Base-by-base conservation (phyloP, 2,888 invertebrate species). In the Xanthorhoe designata region DNA sequence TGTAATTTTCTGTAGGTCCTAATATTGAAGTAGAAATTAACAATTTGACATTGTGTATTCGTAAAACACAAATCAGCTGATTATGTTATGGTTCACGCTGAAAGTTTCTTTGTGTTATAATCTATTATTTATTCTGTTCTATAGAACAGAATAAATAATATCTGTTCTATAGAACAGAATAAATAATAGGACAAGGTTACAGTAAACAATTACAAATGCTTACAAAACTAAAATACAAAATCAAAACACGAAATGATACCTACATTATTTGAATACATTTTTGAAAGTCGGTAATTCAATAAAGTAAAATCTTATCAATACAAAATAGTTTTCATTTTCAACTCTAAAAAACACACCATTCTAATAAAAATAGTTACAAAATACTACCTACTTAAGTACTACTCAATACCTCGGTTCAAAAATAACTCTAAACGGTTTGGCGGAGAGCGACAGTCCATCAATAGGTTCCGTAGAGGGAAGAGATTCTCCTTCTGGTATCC, bases 381-480 rank as follows among this genome's bases (percentile, higher is more conserved):
- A 13, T 42, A 42, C 38, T 42, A 24, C 24, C 1, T 24, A 24
- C 24, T 24, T 24, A 24, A 3, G 1, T 2, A 1, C 1, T 38
- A 42, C 38, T 42, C 38, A 75, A 61, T 58, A 70, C 75, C 91
- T 84, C 5, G 82, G 82, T 76, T 86, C 82, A 76, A 93, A 92
- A 3, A 90, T 68, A 3, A 94, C 79, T 66, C 84, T 84, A 71
- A 94, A 95, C 0, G 95, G 94, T 74, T 92, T 89, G 0, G 95
- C 94, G 0, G 94, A 92, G 5, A 95, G 86, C 0, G 94, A 90
- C 17, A 95, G 90, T 9, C 95, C 95, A 53, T 95, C 94, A 52
- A 91, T 80, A 0, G 94, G 94, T 35, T 94, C 91, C 0, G 86
- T 78, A 6, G 91, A 85, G 0, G 95, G 95, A 5, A 82, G 63